These are phyloP conservation scores for Trematomus bernacchii DNA, from an alignment of 2,797 vertebrate genomes.

Conservation along the genomic window DNA sequence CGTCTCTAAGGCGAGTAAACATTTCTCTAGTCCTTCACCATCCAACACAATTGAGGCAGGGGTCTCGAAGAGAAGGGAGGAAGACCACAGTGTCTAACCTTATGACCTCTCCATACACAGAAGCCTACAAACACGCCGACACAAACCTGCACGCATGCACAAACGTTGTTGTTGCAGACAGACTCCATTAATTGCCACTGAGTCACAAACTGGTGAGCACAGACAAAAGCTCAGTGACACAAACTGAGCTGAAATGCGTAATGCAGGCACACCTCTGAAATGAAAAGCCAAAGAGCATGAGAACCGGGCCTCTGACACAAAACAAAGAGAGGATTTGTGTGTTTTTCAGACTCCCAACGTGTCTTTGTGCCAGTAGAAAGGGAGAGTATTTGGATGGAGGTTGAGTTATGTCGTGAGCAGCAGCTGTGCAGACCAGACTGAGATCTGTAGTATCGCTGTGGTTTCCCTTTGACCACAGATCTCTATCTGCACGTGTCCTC, in stretches of 20 bases:
- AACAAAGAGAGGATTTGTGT: conserved; percentile 63
- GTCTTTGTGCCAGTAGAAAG: conserved; percentile 52
- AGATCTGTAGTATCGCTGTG: neutral
- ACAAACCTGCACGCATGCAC: neutral
- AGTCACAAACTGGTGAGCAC: conserved; percentile 59
- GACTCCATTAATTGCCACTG: conserved; percentile 46
- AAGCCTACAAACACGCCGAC: neutral
- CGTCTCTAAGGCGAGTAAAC: no score
- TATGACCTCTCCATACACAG: neutral
- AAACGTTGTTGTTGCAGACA: conserved; percentile 6
- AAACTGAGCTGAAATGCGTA: conserved; percentile 36
- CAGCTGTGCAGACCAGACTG: conserved; percentile 18
- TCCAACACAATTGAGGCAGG: neutral
- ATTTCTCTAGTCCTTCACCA: neutral
- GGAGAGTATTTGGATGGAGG: conserved; percentile 29
- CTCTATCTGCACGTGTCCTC: neutral
- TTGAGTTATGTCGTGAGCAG: conserved; percentile 44
- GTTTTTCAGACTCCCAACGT: conserved; percentile 28
- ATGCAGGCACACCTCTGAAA: conserved; percentile 57
- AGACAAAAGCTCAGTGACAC: conserved; percentile 56
- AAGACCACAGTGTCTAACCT: neutral
- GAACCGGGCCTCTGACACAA: conserved; percentile 42
- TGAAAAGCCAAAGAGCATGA: conserved; percentile 50
- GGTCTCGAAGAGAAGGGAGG: conserved; percentile 6
- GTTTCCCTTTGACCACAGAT: conserved; percentile 6